Percentiles rank a stretch among this genome's conserved stretches.
Evolutionary conservation across 2,888 invertebrate species (phyloP).

Genomic region (Liposcelis brunnea): DNA sequence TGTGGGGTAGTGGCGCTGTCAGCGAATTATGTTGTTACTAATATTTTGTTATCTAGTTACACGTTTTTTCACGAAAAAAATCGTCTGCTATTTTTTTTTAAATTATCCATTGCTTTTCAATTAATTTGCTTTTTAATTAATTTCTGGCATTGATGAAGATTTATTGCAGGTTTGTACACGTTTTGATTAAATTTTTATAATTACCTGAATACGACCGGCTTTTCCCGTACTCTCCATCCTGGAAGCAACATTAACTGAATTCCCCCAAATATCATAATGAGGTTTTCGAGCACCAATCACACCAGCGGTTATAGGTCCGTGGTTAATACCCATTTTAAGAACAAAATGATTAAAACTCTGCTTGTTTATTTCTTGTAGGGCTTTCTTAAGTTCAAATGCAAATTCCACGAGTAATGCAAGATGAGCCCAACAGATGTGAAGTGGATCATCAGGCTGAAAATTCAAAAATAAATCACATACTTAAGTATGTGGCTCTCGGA

Average conservation of each 20-base stretch:
- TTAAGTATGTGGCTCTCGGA: too few relatives aligned
- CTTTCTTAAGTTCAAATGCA: constrained; percentile 74
- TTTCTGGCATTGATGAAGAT: too few relatives aligned
- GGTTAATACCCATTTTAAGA: constrained; percentile 84
- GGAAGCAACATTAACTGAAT: constrained; percentile 92
- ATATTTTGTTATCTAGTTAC: too few relatives aligned
- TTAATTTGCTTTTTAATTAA: too few relatives aligned
- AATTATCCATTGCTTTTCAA: too few relatives aligned
- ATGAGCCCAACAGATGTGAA: constrained; percentile 64
- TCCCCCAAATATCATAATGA: constrained; percentile 94
- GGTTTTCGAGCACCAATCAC: constrained; percentile 91
- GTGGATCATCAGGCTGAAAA: constrained; percentile 49
- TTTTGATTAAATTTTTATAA: constrained; percentile 12
- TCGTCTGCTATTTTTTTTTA: too few relatives aligned
- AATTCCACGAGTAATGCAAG: constrained; percentile 74
- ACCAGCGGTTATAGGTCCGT: constrained; percentile 89
- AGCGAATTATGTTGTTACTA: too few relatives aligned
- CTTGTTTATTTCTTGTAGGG: constrained; percentile 81
- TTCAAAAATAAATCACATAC: constrained; percentile 6
- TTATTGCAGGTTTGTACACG: too few relatives aligned
- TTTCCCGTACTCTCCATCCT: constrained; percentile 97
- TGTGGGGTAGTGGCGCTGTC: too few relatives aligned
- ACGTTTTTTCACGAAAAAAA: too few relatives aligned
- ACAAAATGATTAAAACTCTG: constrained; percentile 93
- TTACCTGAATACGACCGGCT: constrained; percentile 82